Evolutionary conservation across 1,140 invertebrate genomes (phyloP).

Genomic region (Neoseiulus cucumeris): DNA sequence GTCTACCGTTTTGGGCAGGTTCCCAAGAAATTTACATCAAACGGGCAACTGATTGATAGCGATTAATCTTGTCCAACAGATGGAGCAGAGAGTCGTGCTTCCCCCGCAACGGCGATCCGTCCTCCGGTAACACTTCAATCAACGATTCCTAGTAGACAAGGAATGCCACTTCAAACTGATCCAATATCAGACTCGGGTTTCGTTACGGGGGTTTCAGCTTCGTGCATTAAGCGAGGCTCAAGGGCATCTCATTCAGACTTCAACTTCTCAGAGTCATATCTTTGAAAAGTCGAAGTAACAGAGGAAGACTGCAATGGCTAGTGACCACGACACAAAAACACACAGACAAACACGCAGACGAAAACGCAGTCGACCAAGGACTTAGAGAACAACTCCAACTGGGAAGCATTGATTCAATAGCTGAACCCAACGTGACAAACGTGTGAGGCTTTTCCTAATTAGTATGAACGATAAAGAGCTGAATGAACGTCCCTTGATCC

Average conservation of each 20-base stretch:
- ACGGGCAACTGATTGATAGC: not conserved
- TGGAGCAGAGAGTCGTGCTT: not conserved
- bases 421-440: too few relatives aligned
- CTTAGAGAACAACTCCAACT: too few relatives aligned
- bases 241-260: slow-evolving; percentile 52
- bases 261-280: slow-evolving; percentile 67
- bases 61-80: not conserved
- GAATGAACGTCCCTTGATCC: too few relatives aligned
- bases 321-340: too few relatives aligned
- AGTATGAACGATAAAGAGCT: too few relatives aligned
- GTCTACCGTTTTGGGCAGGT: not conserved
- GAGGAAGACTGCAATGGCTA: too few relatives aligned
- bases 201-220: slow-evolving; percentile 27
- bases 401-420: too few relatives aligned
- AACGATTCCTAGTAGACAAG: too few relatives aligned
- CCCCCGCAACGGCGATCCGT: not conserved
- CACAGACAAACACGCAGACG: too few relatives aligned
- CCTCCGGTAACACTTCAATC: too few relatives aligned
- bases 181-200: slow-evolving; percentile 21
- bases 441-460: too few relatives aligned
- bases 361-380: too few relatives aligned
- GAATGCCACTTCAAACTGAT: slow-evolving; percentile 15
- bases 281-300: slow-evolving; percentile 28
- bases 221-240: slow-evolving; percentile 39
- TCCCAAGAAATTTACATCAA: not conserved